Evolutionary conservation across 1,140 invertebrate species (phyloP), one percentile per base, ranked within the genome.

Genomic region (Carposina sasakii): DNA sequence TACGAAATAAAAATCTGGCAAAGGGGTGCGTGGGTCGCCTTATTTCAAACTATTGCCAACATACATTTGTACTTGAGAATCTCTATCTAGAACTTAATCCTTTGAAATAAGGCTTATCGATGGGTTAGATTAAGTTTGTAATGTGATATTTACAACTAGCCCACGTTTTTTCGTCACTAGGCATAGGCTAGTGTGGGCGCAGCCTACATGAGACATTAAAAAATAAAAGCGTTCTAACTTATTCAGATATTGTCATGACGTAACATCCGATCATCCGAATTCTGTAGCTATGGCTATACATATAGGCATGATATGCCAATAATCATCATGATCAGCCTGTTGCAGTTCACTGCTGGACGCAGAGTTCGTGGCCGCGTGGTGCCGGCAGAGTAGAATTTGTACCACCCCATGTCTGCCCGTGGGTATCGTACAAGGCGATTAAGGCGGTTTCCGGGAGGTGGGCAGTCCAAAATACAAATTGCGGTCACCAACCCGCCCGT

Each of bases 91-190:
- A 40, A 44, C 50, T 50, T 64, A 52, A 24, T 37, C 20, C 28
- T 4, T 21, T 17, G 40, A 16, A 19, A 30, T 54, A 60, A 56
- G 48, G 47, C 22, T 24, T 13, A 48, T 50, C 48, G 16, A 40
- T n/a, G 21, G 19, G 40, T 46, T 40, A 40, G 31, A 30, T 37
- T 30, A 31, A 12, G 33, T 48, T 43, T 16, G 19, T 21, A 9
- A 40, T 43, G 48, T 60, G 53, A 45, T 67, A 62, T 70, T 67
- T 63, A 71, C 61, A 61, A 66, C 45, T 57, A 48, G 51, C 70
- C 71, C 67, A 77, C 71, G 70, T 66, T 67, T 66, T 73, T 76
- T 67, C 52, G 42, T 49, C 48, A 49, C 57, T 57, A 57, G 26
- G 54, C 46, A 54, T 54, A 43, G 28, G 45, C 41, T 49, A 61